Evolutionary conservation across 2,888 invertebrate species (phyloP).

Genomic region (Spatulosminthurus flaviceps): DNA sequence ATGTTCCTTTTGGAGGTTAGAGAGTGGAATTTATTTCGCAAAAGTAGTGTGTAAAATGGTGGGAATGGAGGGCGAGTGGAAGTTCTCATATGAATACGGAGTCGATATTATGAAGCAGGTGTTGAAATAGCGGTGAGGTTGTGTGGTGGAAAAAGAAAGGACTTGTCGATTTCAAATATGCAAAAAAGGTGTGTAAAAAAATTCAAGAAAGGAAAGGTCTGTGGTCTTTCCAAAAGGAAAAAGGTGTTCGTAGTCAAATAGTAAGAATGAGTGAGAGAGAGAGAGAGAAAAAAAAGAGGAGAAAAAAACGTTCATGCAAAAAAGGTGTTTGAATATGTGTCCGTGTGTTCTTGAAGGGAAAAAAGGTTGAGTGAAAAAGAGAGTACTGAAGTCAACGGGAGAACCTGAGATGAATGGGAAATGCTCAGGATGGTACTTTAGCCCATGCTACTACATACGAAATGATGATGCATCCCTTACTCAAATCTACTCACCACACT

Average conservation of each 20-base stretch:
- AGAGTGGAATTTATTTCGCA: neutral
- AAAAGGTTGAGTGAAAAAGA: slow-evolving; percentile 47
- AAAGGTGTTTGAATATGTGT: slow-evolving; percentile 43
- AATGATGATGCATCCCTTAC: slow-evolving; percentile 46
- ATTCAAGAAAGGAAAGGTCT: slow-evolving; percentile 20
- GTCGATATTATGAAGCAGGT: slow-evolving; percentile 30
- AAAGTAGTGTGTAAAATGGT: neutral
- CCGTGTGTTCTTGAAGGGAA: slow-evolving; percentile 30
- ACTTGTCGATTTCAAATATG: slow-evolving; percentile 45
- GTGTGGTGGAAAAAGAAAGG: neutral
- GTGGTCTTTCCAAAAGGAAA: slow-evolving; percentile 15
- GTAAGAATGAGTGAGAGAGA: slow-evolving; percentile 16
- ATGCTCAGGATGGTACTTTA: slow-evolving; percentile 14
- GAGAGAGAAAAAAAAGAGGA: neutral
- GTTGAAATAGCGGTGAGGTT: slow-evolving; percentile 21
- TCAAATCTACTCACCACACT: slow-evolving; percentile 45
- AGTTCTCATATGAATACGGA: neutral
- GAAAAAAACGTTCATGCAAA: neutral
- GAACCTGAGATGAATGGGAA: slow-evolving; percentile 47
- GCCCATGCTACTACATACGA: neutral
- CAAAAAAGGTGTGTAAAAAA: slow-evolving; percentile 45
- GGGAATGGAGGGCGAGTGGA: neutral
- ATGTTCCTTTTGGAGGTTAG: no score
- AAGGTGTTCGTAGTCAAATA: slow-evolving; percentile 27
- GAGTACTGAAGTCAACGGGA: slow-evolving; percentile 45